These are phyloP conservation scores for Tupaia chinensis DNA, from an alignment of 2,113 vertebrate species.

Conservation along the genomic window DNA sequence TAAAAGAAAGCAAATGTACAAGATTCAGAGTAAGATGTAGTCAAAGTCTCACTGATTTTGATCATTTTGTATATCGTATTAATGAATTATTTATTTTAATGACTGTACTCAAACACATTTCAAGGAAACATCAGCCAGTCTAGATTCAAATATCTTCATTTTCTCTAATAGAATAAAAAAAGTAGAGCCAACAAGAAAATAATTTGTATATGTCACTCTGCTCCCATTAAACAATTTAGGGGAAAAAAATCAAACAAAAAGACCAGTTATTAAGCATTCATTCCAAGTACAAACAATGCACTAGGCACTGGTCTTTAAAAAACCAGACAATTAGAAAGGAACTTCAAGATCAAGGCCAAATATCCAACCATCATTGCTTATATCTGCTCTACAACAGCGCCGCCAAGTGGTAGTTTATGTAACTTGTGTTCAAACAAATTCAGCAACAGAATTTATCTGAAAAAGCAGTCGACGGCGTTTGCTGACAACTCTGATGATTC, in stretches of 20 bases:
- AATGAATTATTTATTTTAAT: slow-evolving; percentile 24
- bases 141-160: slow-evolving; percentile 31
- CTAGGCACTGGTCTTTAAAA: slow-evolving; percentile 28
- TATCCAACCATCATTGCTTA: neutral
- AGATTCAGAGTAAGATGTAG: slow-evolving; percentile 15
- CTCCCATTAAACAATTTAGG: slow-evolving; percentile 37
- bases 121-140: slow-evolving; percentile 2
- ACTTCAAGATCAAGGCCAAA: slow-evolving; percentile 17
- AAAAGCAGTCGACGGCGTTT: slow-evolving; percentile 7
- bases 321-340: slow-evolving; percentile 32
- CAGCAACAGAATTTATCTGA: neutral
- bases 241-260: neutral
- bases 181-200: neutral
- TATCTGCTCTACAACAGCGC: slow-evolving; percentile 61
- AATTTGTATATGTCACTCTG: neutral
- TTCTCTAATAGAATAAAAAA: slow-evolving; percentile 44
- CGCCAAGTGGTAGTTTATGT: slow-evolving; percentile 61
- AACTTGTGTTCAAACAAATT: neutral
- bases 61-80: neutral
- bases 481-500: neutral
- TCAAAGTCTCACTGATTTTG: neutral
- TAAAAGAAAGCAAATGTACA: neutral
- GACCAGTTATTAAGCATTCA: slow-evolving; percentile 31
- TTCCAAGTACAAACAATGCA: slow-evolving; percentile 40
- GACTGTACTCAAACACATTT: slow-evolving; percentile 24